These are phyloP conservation scores for Enteromius mattozi DNA, from an alignment of 2,797 vertebrate genomes.

Conservation along the genomic window DNA sequence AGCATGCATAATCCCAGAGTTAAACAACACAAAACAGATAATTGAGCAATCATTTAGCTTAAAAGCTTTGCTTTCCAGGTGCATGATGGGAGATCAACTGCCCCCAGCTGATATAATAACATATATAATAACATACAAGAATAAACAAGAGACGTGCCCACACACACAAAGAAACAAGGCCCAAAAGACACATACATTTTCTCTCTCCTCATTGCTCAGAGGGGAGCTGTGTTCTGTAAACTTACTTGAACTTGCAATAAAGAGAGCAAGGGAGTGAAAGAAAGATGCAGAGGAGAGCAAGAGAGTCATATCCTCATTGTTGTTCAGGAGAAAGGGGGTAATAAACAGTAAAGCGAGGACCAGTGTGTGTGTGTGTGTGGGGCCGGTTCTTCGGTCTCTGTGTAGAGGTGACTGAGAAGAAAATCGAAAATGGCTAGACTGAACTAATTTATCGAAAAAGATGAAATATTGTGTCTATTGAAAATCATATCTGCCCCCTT, in stretches of 20 bases:
- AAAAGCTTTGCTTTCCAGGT: constrained; percentile 8
- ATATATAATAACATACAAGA: constrained; percentile 71
- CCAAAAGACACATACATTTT: constrained; percentile 51
- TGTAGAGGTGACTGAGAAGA: constrained; percentile 18
- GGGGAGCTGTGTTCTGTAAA: constrained; percentile 67
- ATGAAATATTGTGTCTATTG: constrained; percentile 28
- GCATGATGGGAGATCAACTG: neutral
- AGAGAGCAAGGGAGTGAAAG: constrained; percentile 52
- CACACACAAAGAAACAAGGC: constrained; percentile 61
- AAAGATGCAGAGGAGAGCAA: constrained; percentile 27
- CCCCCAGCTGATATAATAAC: constrained; percentile 45
- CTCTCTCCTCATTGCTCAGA: constrained; percentile 59
- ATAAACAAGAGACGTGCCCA: constrained; percentile 37
- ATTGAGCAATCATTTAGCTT: neutral
- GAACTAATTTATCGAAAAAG: constrained; percentile 11
- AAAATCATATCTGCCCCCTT: constrained; percentile 2
- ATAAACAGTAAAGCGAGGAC: constrained; percentile 36
- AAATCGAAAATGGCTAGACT: constrained; percentile 30
- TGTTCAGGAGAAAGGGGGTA: constrained; percentile 22
- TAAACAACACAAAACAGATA: neutral
- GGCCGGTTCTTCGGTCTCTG: neutral
- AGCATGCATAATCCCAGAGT: constrained; percentile 3
- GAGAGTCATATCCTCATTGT: constrained; percentile 41
- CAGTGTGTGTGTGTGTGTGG: neutral
- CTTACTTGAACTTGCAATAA: constrained; percentile 59